phyloP scores from a whole-genome alignment of 2,888 invertebrate species.

The Biston stratarius region DNA sequence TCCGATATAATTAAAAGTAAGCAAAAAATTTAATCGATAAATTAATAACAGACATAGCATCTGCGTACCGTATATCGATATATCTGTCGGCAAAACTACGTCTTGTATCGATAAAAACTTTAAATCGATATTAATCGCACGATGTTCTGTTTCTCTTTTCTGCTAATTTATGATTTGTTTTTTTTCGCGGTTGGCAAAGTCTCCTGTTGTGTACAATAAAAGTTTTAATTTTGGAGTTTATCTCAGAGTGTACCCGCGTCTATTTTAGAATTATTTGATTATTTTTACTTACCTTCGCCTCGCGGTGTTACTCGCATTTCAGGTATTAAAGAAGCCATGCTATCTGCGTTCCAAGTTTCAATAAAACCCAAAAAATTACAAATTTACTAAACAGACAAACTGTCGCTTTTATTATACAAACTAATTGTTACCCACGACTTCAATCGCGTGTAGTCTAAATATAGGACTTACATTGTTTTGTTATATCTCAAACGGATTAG shows the following conservation, averaged over 20 bases:
- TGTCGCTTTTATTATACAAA: too few relatives aligned
- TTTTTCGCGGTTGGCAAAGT: slow-evolving; percentile 19
- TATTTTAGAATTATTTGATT: neutral
- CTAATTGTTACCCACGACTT: too few relatives aligned
- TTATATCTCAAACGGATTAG: too few relatives aligned
- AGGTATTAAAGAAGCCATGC: too few relatives aligned
- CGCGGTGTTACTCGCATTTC: too few relatives aligned
- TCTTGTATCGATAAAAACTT: slow-evolving; percentile 27
- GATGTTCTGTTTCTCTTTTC: slow-evolving; percentile 24
- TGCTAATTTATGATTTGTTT: slow-evolving; percentile 27
- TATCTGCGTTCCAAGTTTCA: too few relatives aligned
- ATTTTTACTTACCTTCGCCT: neutral
- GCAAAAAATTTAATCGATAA: too few relatives aligned
- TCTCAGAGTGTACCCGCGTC: neutral
- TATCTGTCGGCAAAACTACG: slow-evolving; percentile 10
- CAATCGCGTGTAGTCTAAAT: too few relatives aligned
- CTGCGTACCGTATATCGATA: slow-evolving; percentile 9
- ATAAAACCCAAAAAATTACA: too few relatives aligned
- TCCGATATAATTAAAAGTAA: too few relatives aligned
- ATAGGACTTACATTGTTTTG: too few relatives aligned
- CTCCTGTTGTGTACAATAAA: slow-evolving; percentile 10
- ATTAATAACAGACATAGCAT: neutral
- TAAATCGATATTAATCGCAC: slow-evolving; percentile 12
- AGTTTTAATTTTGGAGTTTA: slow-evolving; percentile 1
- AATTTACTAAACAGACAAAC: too few relatives aligned